Evolutionary conservation across 2,113 vertebrate species (phyloP), one percentile per base, ranked within the genome.

Genomic region (Oryzias javanicus): DNA sequence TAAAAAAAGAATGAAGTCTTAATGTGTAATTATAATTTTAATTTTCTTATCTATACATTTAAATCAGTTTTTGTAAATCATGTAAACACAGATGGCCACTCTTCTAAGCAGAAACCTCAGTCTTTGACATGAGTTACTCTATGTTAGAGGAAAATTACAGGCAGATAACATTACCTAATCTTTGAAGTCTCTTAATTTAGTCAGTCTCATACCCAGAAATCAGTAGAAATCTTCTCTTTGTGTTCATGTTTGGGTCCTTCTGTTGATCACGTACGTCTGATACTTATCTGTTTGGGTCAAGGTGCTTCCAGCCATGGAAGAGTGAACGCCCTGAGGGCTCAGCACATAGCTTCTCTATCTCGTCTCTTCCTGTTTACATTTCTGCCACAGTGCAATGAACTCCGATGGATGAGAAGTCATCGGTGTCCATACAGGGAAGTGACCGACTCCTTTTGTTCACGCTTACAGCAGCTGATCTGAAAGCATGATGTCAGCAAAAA

Each of bases 351-450:
- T 55, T 45, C 60, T 5, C 70, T 80, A 85, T 84, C 82, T 81
- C 67, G 45, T 1, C 48, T 41, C 71, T 87, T 88, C 85, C 89
- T 84, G 85, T 89, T 84, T 82, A 84, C 76, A 69, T 29, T 58
- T 60, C 60, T 59, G 75, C 16, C 47, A 58, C 18, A 4, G 56
- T 13, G 24, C 42, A 44, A 14, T 44, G 14, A 44, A 17, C 14
- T 44, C 42, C 16, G 42, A 44, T 16, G 42, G 15, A 16, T 44
- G 49, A 40, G 17, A 40, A 60, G 65, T 67, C 54, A 57, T 20
- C n/a, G 53, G 40, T 69, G 61, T 76, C 74, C 53, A 25, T 29
- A 55, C 44, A 16, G 44, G 57, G 35, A 63, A 67, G 47, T 54
- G 51, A 67, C 52, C 47, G 3, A 69, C 13, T 3, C 62, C 51